Evolutionary conservation across 2,888 invertebrate genomes (phyloP), one percentile per base, ranked within the genome.

Genomic region (Nasonovia ribisnigri): DNA sequence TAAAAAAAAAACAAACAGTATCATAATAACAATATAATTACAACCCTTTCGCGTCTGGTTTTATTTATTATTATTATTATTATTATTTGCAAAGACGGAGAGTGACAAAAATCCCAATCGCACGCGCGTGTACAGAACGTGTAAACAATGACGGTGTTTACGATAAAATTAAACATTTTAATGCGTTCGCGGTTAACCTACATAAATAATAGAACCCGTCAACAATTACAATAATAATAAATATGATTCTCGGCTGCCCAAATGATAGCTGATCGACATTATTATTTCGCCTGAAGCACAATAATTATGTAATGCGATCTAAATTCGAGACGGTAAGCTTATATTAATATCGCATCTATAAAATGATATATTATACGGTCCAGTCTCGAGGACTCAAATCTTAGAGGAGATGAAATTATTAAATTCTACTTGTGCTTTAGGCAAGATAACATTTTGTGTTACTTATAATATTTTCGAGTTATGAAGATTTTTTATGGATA

Each of bases 171-270:
- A 77, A 51, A 43, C 42, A 89, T 51, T 91, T 42, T 42, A 42
- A 54, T 43, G 43, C 77, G 77, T 90, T 90, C 54, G 51, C 54
- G 51, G 84, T 84, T 48, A 84, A 91, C 84, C 84, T 84, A 54
- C 42, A 84, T 91, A 43, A 90, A 48, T 26, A 54, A n/a, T n/a
- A 4, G 26, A 24, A 26, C 0, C 24, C 36, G 36, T 36, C 26
- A 43, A 67, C 48, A 77, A 77, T 77, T 20, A 77, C 46, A 48
- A 90, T 1, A 89, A 90, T 57, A 77, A 48, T 36, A 77, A 54
- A 67, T 57, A 89, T 36, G 77, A 77, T 77, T 77, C 20, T 46
- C 48, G 10, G 16, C 48, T 46, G 6, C 6, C 5, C 43, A 46
- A 87, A 87, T 46, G 46, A 77, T 36, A 77, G 20, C n/a, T n/a